Conservation (phyloP, 2,797 vertebrate genomes). For the Acanthiza pusilla region DNA sequence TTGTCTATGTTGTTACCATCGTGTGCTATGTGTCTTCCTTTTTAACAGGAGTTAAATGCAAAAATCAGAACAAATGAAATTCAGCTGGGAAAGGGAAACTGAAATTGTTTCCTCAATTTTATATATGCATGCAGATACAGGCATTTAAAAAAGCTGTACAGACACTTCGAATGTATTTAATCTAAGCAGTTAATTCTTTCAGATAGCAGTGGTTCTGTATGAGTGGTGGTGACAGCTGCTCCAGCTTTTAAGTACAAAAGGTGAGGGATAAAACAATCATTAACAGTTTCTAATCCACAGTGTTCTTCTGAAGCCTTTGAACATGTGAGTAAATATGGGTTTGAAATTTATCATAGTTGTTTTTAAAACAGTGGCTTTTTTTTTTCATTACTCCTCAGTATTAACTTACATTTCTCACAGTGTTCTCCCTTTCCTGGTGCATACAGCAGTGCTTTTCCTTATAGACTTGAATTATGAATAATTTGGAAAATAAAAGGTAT, state of each 20-base stretch:
- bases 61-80: constrained; percentile 28
- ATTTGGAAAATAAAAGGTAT: not conserved
- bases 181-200: not conserved
- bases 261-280: not conserved
- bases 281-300: not conserved
- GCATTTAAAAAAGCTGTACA: not conserved
- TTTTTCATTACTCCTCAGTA: not conserved
- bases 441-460: not conserved
- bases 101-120: not conserved
- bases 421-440: not conserved
- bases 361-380: not conserved
- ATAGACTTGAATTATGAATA: not conserved
- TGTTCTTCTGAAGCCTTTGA: not conserved
- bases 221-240: not conserved
- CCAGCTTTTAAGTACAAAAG: not conserved
- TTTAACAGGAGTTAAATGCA: constrained; percentile 11
- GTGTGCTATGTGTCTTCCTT: not conserved
- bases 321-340: not conserved
- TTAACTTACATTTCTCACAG: not conserved
- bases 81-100: not conserved
- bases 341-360: not conserved
- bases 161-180: not conserved
- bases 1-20: not conserved
- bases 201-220: not conserved
- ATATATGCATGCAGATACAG: not conserved